Base-by-base conservation (phyloP, 2,888 invertebrate genomes). In the Tribolium freemani region DNA sequence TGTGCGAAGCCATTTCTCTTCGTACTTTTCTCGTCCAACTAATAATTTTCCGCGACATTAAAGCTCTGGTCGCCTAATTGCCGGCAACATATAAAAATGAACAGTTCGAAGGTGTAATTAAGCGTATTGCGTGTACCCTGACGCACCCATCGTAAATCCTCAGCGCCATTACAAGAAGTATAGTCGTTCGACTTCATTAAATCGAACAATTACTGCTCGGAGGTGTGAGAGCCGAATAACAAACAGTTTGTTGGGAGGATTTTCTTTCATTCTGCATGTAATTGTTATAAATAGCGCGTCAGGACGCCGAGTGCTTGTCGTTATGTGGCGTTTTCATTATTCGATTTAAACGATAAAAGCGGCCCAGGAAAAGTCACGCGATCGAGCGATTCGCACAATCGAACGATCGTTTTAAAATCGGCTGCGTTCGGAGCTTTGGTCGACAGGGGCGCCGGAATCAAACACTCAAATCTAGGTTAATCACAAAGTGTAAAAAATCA, bases 321-420 rank as follows among this genome's bases (percentile, higher is more conserved):
- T 67, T 67, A 56, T 63, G 51, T 68, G 57, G 68, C 57, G 58
- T 68, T 68, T 68, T 68, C 68, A 50, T 68, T 68, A 44, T 68
- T 68, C 58, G 68, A 68, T 68, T 68, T 57, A 57, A 48, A 51
- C 68, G 68, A 68, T 68, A 68, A 68, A 68, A 57, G 58, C 44
- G 57, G 38, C 38, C 6, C 8, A 38, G 30, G 48, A 30, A 58
- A 57, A 46, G 68, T 68, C 69, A 69, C 69, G 69, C 69, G 45
- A 69, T 60, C 60, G 60, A 50, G 54, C 61, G 54, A 69, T 69
- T 61, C 69, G 69, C 69, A 69, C 69, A 69, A 68, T 68, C 68
- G 58, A 63, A 68, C 67, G 30, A 56, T 60, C 46, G 48, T 67
- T 67, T 64, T 64, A 53, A 64, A 64, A 53, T 64, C 53, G 64